A percentile compares a stretch with the other conserved stretches of the same genome.
Evolutionary conservation across 2,888 invertebrate genomes (phyloP).

Genomic region (Agelastica alni): DNA sequence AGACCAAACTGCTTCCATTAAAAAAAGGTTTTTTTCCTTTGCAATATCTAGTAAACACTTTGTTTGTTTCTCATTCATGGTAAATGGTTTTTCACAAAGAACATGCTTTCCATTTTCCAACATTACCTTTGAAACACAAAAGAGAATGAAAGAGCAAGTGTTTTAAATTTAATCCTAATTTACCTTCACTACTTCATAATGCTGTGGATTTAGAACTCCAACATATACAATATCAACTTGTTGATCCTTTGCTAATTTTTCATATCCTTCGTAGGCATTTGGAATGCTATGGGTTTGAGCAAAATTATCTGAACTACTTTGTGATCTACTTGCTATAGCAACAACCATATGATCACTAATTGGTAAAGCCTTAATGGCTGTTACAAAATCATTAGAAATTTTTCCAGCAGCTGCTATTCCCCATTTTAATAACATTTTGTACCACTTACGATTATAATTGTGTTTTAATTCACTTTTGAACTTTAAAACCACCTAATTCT

Average conservation of each 20-base stretch:
- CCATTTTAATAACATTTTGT: conserved; percentile 71
- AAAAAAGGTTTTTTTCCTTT: conserved; percentile 70
- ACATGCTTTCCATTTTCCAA: conserved; percentile 83
- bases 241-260: conserved; percentile 71
- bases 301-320: conserved; percentile 75
- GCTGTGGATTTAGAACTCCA: conserved; percentile 75
- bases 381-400: conserved; percentile 84
- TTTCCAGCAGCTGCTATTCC: conserved; percentile 84
- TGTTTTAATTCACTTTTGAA: no score
- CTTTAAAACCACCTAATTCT: no score
- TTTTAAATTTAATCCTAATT: no score
- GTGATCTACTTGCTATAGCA: conserved; percentile 78
- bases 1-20: conserved; percentile 91
- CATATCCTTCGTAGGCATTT: conserved; percentile 76
- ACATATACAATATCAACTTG: conserved; percentile 86
- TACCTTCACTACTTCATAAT: conserved; percentile 70
- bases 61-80: conserved; percentile 76
- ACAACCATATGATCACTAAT: conserved; percentile 70
- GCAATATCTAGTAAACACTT: conserved; percentile 67
- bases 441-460: no score
- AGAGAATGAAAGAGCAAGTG: not conserved
- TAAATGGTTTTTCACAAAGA: conserved; percentile 88
- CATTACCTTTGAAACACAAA: conserved; percentile 57
- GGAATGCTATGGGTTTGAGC: conserved; percentile 73
- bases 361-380: conserved; percentile 67